Evolutionary conservation across 2,797 vertebrate species (phyloP), one percentile per base, ranked within the genome.

Genomic region (Menidia menidia): DNA sequence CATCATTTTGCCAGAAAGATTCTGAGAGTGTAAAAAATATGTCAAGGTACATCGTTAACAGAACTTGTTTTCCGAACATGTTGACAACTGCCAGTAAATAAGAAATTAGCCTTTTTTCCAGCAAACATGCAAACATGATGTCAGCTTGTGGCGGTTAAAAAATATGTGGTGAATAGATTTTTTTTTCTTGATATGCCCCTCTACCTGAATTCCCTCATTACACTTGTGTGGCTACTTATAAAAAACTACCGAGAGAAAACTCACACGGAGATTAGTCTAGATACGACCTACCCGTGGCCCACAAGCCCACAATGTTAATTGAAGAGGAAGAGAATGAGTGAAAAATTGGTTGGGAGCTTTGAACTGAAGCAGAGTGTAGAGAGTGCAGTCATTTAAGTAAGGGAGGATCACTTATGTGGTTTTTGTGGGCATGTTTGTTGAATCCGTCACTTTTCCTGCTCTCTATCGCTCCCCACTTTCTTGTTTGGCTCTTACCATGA

Each of bases 1-100:
- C 66, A 82, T 78, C 77, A 75, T 65, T 75, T 75, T 75, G 59
- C 43, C 47, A 31, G 57, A 77, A 68, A 50, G 39, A 51, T 43
- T 43, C 14, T 64, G 6, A 19, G 41, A 32, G 4, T 2, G 15
- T 39, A 7, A 10, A 5, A n/a, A 18, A 5, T 47, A 30, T 19
- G 14, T 39, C 25, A 25, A 25, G 25, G 25, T 25, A 25, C 25
- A 25, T 25, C 25, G 25, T 25, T 25, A 25, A 25, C 25, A 25
- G 25, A 25, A 25, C 25, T 25, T 25, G 25, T 25, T 25, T 1
- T 25, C 25, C 25, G 25, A 25, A 25, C 25, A 25, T 25, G 25
- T 25, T 25, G 25, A 25, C 7, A 42, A 19, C 35, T 67, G 31
- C 51, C 48, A 44, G 25, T 19, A 60, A 43, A 59, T 13, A 14